phyloP scores from a whole-genome alignment of 2,888 invertebrate genomes.

The Saturnia pavonia region DNA sequence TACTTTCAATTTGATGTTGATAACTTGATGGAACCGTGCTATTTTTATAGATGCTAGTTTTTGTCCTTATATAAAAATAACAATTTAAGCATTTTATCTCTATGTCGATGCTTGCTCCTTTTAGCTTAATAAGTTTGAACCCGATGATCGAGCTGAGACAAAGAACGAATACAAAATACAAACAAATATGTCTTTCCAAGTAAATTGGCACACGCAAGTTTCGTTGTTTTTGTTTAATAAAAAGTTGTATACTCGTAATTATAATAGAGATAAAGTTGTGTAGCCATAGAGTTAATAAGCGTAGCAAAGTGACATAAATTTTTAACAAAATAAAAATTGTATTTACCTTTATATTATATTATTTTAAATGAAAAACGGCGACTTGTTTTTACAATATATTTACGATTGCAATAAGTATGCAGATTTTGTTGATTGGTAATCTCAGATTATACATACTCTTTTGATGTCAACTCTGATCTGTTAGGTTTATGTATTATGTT shows the following conservation, averaged over 20 bases:
- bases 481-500: too few relatives aligned
- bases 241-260: background rate
- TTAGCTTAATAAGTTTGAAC: background rate
- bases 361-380: too few relatives aligned
- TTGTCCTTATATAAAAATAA: background rate
- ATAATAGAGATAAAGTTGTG: too few relatives aligned
- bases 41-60: background rate
- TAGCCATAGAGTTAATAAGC: too few relatives aligned
- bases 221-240: background rate
- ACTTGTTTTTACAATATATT: too few relatives aligned
- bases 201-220: background rate
- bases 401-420: too few relatives aligned
- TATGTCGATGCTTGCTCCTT: background rate
- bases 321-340: too few relatives aligned
- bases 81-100: background rate
- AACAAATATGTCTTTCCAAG: background rate
- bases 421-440: too few relatives aligned
- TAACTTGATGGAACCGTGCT: background rate
- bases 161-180: background rate
- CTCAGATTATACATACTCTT: too few relatives aligned
- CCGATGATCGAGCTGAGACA: background rate
- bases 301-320: too few relatives aligned
- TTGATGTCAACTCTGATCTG: too few relatives aligned
- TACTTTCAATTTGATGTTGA: background rate
- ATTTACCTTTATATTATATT: too few relatives aligned